Percentiles rank a stretch among this genome's conserved stretches.
These are phyloP conservation scores for Cartodere bifasciata DNA, from an alignment of 2,888 invertebrate species.

Conservation along the genomic window DNA sequence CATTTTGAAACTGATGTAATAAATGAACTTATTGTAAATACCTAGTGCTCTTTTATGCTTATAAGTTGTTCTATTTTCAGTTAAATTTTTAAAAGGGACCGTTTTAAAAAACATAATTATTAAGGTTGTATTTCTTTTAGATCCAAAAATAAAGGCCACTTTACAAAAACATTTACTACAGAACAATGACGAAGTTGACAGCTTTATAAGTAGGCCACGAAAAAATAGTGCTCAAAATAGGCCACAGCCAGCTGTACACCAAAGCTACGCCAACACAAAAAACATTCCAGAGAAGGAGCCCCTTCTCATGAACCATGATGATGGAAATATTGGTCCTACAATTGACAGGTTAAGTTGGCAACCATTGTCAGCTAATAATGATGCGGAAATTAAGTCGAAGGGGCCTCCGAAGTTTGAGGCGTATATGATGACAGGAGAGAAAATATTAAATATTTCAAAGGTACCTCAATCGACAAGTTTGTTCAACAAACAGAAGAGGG, in stretches of 20 bases:
- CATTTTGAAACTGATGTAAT: too few species aligned
- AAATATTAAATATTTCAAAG: conserved; percentile 83
- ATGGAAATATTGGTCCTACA: too few species aligned
- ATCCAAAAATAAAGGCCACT: conserved; percentile 77
- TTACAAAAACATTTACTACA: conserved; percentile 57
- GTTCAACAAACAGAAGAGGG: conserved; percentile 47
- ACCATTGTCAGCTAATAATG: conserved; percentile 36
- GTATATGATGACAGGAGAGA: conserved; percentile 96
- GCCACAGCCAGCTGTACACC: conserved; percentile 34
- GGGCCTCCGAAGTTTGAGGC: conserved; percentile 65
- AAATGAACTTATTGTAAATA: too few species aligned
- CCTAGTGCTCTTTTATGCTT: too few species aligned
- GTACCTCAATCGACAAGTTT: conserved; percentile 56
- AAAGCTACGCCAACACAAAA: conserved; percentile 34
- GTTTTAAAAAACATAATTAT: neutral
- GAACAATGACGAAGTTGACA: conserved; percentile 36
- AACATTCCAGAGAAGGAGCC: conserved; percentile 40
- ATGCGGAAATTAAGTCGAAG: conserved; percentile 18
- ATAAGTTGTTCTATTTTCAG: too few species aligned
- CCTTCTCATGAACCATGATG: conserved; percentile 30
- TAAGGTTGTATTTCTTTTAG: conserved; percentile 36
- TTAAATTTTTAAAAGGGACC: too few species aligned
- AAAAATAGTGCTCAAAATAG: conserved; percentile 25
- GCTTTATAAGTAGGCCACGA: conserved; percentile 26
- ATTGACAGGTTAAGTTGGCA: conserved; percentile 43